Percentiles rank a stretch among this genome's conserved stretches.
phyloP scores from a whole-genome alignment of 2,113 vertebrate genomes.

The Amphilophus citrinellus region DNA sequence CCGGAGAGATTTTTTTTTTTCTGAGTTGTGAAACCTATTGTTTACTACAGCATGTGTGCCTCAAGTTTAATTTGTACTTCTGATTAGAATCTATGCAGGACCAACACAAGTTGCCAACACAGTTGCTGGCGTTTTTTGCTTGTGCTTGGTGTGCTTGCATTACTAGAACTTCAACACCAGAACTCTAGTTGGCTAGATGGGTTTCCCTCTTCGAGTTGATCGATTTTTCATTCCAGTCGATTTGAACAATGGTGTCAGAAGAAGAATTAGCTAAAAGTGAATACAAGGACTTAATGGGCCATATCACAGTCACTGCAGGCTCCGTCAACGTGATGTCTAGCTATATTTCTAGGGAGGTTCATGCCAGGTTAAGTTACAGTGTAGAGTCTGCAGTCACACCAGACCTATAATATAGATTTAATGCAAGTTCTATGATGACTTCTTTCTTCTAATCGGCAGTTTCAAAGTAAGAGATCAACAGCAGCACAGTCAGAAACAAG shows the following conservation, averaged over 20 bases:
- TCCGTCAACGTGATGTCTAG: neutral
- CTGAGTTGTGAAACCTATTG: neutral
- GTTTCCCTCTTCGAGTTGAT: neutral
- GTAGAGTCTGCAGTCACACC: too few relatives aligned
- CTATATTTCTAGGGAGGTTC: neutral
- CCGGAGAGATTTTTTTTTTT: too few relatives aligned
- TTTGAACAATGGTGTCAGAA: conserved; percentile 1
- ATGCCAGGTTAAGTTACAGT: too few relatives aligned
- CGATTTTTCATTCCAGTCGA: neutral
- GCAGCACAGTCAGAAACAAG: too few relatives aligned
- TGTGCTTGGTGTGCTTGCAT: neutral
- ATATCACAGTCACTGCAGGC: neutral
- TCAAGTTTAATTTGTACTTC: neutral
- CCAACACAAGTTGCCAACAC: neutral
- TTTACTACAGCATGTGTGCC: too few relatives aligned
- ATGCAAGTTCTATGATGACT: too few relatives aligned
- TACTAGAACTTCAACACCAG: too few relatives aligned
- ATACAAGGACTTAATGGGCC: neutral
- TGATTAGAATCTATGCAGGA: neutral
- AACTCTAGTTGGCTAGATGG: neutral
- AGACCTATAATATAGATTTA: too few relatives aligned
- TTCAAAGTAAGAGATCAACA: too few relatives aligned
- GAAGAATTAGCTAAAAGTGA: neutral
- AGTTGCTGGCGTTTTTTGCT: neutral
- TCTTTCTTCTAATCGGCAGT: too few relatives aligned